Evolutionary conservation across 1,140 invertebrate species (phyloP), one percentile per base, ranked within the genome.

Genomic region (Neotoxoptera formosana): DNA sequence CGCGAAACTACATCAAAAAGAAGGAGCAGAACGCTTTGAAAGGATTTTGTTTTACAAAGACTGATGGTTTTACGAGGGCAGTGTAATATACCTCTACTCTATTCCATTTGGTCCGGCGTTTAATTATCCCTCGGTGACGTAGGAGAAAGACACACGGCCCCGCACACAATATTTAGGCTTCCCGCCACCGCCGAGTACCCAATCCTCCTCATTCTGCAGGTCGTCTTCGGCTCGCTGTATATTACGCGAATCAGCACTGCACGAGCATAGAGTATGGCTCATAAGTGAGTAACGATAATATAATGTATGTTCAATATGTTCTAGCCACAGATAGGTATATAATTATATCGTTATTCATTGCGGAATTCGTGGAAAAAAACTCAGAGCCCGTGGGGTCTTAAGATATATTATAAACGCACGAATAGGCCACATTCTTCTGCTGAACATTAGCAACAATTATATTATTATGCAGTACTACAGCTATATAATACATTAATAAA

Each of bases 11-110:
- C 87, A 56, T 89, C 51, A 36, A 89, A 89, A 47, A 53, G 48
- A 30, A 53, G 47, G 45, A 34, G n/a, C n/a, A n/a, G n/a, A 34
- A 88, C n/a, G 30, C 86, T 88, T 11, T 90, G 88, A 90, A 90
- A 90, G 51, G 88, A 90, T 90, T 90, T 88, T 36, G 11, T 90
- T 90, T 56, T 90, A 76, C 88, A 90, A 56, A 56, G 53, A 90
- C 88, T 88, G 47, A 48, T 88, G 86, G 86, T 51, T 88, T 48
- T 47, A 51, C 47, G 47, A 88, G 86, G 30, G 86, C n/a, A n/a
- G n/a, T n/a, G n/a, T n/a, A n/a, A n/a, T 21, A n/a, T 51, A 87
- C 23, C 23, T n/a, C 41, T 41, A 41, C 41, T 41, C 41, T 87
- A 87, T 88, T 88, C 86, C 86, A 88, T 88, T 88, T 34, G 86